Base-by-base conservation (phyloP, 92 coral and sea anemone genomes). In the Plumapathes pennacea region DNA sequence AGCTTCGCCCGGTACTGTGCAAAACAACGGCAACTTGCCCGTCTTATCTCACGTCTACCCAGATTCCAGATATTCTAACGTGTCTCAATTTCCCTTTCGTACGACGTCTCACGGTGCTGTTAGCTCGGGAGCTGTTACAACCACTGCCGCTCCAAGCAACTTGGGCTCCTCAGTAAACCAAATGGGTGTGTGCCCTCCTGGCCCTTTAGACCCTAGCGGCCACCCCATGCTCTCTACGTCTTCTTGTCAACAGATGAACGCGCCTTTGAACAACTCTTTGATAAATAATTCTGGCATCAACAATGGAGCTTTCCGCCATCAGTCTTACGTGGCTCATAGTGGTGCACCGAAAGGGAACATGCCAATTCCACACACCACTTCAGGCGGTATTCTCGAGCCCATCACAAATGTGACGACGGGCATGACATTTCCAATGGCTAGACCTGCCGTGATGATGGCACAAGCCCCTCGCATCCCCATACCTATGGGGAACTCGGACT, bases 31-130 rank as follows among this genome's bases (percentile, higher is more conserved):
- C 0, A 83, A 74, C 44, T 62, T 88, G 59, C 83, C 80, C 3
- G 88, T 83, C 50, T 46, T 88, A 32, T 85, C 96, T 31, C 96
- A 83, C 74, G 78, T 80, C n/a, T 88, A 88, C 70, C 74, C 96
- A 1, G 96, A 88, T 33, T 80, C 96, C 4, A 60, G 96, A 72
- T 83, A 82, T 60, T 90, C 67, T 59, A 77, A 64, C 43, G 75
- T 82, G 47, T 12, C 83, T 0, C 83, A 74, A 60, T 83, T 72
- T 72, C 90, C 79, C n/a, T 88, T 77, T 54, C 85, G 96, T 4
- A 51, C 96, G 32, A 72, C 96, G 11, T 71, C 88, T 47, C 65
- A 69, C 62, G 58, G 56, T 34, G 42, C 85, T 2, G 46, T 90
- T 19, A 83, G 80, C 26, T 48, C 96, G 26, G 58, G 54, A 11